Percentiles rank a stretch among this genome's conserved stretches.
phyloP scores from a whole-genome alignment of 2,797 vertebrate species.

The Chromobotia macracanthus region DNA sequence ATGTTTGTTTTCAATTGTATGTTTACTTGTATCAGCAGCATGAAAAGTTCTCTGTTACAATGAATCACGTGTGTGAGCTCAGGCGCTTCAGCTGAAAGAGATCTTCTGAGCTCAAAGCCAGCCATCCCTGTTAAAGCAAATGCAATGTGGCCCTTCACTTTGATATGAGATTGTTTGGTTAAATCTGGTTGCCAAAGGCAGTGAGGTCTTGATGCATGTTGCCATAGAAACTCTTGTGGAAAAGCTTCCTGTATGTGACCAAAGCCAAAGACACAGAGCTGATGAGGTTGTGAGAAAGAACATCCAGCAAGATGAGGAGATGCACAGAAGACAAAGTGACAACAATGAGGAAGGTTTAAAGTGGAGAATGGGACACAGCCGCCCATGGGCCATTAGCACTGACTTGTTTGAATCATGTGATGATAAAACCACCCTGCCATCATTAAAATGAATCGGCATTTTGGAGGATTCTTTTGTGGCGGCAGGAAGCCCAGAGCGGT shows the following conservation, averaged over 20 bases:
- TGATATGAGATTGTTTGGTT: constrained; percentile 40
- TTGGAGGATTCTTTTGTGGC: constrained; percentile 33
- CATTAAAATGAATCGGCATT: constrained; percentile 52
- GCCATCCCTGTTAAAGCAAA: no score
- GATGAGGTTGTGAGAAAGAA: constrained; percentile 62
- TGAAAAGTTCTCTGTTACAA: background rate
- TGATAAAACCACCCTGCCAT: constrained; percentile 38
- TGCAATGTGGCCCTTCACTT: no score
- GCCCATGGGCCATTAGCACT: constrained; percentile 26
- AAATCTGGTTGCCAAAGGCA: constrained; percentile 49
- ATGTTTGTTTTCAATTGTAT: constrained; percentile 30
- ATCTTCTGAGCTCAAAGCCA: constrained; percentile 14
- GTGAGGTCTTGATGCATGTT: constrained; percentile 56
- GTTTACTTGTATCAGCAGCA: constrained; percentile 22
- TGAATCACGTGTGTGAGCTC: constrained; percentile 2
- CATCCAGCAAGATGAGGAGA: constrained; percentile 51
- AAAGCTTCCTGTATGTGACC: constrained; percentile 56
- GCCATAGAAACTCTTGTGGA: constrained; percentile 64
- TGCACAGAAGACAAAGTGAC: no score
- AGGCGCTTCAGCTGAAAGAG: background rate
- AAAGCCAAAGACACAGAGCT: constrained; percentile 60
- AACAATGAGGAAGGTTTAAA: no score
- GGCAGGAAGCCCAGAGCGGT: constrained; percentile 3
- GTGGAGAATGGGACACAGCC: constrained; percentile 38
- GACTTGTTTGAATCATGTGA: constrained; percentile 59